Base-by-base conservation (phyloP, 2,113 vertebrate species). In the Seriola quinqueradiata region DNA sequence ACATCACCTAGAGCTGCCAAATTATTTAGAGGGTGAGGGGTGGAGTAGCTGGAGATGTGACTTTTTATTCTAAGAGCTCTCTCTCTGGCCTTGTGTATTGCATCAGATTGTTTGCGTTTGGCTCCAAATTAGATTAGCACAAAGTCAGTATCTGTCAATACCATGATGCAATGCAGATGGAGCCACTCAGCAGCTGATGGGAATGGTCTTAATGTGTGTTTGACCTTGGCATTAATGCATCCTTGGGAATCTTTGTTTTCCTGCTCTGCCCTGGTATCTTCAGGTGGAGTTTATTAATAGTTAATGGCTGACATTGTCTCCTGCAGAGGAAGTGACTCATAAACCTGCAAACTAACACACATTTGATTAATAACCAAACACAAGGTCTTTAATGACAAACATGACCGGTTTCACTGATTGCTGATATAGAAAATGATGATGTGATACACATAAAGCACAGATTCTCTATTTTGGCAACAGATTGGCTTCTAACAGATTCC, bases 111-210 rank as follows among this genome's bases (percentile, higher is more conserved):
- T 44, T 44, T 44, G 54, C 34, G 4, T 72, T 55, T 34, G 64
- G 23, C 38, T 70, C 46, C 14, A 61, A 63, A 70, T 61, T 32
- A 55, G 46, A 82, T 69, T 36, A 69, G 48, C 57, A 61, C 5
- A 25, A 55, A 69, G 57, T 82, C 58, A 36, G 34, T 36, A 36
- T 36, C 34, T 36, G 34, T 36, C 34, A 38, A 61, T 63, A 69
- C 5, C 6, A 50, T 58, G 59, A 65, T 36, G 77, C 58, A 71
- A 64, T 64, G 54, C 79, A 71, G 25, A 54, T 36, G 55, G 16
- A 34, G 28, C 28, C 23, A 42, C 55, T 68, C 61, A 74, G 8
- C 64, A 75, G 12, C 13, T 4, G 42, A 44, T 44, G 42, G 42
- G 42, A 44, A 44, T 44, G 42, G 9, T 44, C 42, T 11, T 13